Evolutionary conservation across 2,888 invertebrate genomes (phyloP).

Genomic region (Ectropis crepuscularia): DNA sequence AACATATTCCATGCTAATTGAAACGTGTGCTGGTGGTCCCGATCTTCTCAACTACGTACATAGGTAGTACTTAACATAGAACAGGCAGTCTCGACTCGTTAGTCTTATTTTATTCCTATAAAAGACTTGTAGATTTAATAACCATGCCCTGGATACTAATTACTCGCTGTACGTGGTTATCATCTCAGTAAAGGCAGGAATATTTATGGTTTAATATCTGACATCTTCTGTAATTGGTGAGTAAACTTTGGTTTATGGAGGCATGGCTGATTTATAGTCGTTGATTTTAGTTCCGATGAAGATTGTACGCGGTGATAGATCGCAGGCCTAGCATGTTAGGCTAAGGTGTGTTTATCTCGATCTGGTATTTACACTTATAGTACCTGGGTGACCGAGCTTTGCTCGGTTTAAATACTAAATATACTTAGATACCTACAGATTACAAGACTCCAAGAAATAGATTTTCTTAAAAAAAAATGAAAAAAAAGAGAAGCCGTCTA

Average conservation of each 20-base stretch:
- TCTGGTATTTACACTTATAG: neutral
- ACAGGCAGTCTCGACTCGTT: neutral
- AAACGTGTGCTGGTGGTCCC: too few species aligned
- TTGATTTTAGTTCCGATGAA: slow-evolving; percentile 25
- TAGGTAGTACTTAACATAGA: neutral
- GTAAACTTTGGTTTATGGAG: slow-evolving; percentile 30
- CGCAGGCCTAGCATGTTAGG: slow-evolving; percentile 1
- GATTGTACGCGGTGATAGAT: slow-evolving; percentile 14
- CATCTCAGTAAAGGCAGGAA: slow-evolving; percentile 45
- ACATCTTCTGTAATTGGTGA: slow-evolving; percentile 47
- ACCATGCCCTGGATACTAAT: slow-evolving; percentile 36
- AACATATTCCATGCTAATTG: too few species aligned
- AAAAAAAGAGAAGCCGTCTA: too few species aligned
- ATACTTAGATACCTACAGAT: too few species aligned
- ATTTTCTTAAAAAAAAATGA: too few species aligned
- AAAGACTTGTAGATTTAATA: slow-evolving; percentile 32
- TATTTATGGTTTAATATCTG: slow-evolving; percentile 52
- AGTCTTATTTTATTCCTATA: slow-evolving; percentile 21
- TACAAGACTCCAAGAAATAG: too few species aligned
- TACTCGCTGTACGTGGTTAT: slow-evolving; percentile 50
- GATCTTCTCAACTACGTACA: neutral
- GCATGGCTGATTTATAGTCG: slow-evolving; percentile 21
- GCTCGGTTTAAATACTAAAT: too few species aligned
- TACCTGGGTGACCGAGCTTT: too few species aligned
- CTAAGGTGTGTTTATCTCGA: neutral